These are phyloP conservation scores for Arctocebus calabarensis DNA, from an alignment of 2,797 vertebrate species.

Conservation along the genomic window DNA sequence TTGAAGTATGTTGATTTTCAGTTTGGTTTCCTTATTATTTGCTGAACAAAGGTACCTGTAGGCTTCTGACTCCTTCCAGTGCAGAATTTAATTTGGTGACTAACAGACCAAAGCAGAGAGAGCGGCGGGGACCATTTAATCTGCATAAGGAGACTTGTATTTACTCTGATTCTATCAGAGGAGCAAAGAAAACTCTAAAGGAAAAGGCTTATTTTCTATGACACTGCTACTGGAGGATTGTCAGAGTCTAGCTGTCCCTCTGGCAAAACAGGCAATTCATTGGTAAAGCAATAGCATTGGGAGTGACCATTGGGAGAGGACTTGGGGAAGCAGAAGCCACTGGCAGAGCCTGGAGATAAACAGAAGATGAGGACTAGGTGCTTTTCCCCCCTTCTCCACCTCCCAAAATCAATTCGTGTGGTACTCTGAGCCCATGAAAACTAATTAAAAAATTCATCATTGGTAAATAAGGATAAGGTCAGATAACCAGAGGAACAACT, in stretches of 20 bases:
- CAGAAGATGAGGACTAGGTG: too few species aligned
- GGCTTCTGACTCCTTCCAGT: constrained; percentile 83
- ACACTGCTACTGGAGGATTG: not conserved
- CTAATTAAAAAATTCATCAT: not conserved
- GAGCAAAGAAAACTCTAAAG: not conserved
- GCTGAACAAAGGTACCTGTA: constrained; percentile 84
- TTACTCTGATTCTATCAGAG: constrained; percentile 61
- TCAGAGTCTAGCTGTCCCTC: not conserved
- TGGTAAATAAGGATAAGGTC: constrained; percentile 20
- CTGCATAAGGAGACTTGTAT: constrained; percentile 78
- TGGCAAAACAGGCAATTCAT: not conserved
- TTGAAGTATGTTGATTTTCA: constrained; percentile 82
- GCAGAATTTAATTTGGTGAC: constrained; percentile 86
- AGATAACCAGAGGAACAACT: constrained; percentile 69
- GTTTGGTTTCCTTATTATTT: constrained; percentile 84
- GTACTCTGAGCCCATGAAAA: not conserved
- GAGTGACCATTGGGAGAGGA: not conserved
- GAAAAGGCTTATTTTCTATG: not conserved
- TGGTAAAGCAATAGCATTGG: accelerated
- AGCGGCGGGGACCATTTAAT: constrained; percentile 69
- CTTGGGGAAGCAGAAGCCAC: accelerated
- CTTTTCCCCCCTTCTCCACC: not conserved
- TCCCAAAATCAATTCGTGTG: not conserved
- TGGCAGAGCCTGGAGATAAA: not conserved
- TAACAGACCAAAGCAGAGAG: constrained; percentile 80